Evolutionary conservation across 1,140 invertebrate genomes (phyloP).

Genomic region (Drosophila varians): DNA sequence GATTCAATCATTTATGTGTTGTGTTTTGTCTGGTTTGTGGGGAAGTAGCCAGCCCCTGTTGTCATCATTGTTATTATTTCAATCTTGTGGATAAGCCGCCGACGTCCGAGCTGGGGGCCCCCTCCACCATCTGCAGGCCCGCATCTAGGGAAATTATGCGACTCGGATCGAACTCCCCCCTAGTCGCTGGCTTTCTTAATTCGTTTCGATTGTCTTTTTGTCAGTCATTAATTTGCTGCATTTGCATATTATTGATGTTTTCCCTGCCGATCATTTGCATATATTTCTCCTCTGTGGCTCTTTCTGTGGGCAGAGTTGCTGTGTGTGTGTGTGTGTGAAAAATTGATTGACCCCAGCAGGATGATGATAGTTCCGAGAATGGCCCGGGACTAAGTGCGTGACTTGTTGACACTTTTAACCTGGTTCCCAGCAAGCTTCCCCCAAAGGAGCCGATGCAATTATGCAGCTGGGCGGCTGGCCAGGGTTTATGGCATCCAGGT

Average conservation of each 20-base stretch:
- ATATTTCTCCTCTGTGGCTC: constrained; percentile 20
- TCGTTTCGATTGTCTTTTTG: constrained; percentile 82
- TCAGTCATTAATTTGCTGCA: constrained; percentile 81
- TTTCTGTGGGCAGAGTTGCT: constrained; percentile 11
- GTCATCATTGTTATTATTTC: constrained; percentile 51
- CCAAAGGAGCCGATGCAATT: constrained; percentile 21
- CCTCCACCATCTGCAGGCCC: constrained; percentile 32
- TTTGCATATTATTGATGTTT: constrained; percentile 81
- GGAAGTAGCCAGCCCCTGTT: constrained; percentile 42
- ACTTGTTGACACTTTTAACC: constrained; percentile 55
- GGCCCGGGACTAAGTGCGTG: constrained; percentile 30
- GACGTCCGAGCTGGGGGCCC: constrained; percentile 5
- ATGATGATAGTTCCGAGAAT: constrained; percentile 3
- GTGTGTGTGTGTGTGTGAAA: constrained; percentile 68
- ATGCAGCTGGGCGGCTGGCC: constrained; percentile 51
- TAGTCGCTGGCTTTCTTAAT: constrained; percentile 67
- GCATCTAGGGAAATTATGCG: constrained; percentile 64
- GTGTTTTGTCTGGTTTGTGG: constrained; percentile 10
- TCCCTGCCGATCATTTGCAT: constrained; percentile 60
- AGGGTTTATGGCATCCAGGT: constrained; percentile 61
- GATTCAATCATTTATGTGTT: constrained; percentile 70
- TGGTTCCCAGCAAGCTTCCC: background rate
- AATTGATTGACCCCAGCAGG: constrained; percentile 42
- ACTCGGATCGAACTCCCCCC: constrained; percentile 4
- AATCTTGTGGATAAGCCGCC: constrained; percentile 54